These are phyloP conservation scores for Saccostrea echinata DNA, from an alignment of 1,140 invertebrate genomes.

Conservation along the genomic window DNA sequence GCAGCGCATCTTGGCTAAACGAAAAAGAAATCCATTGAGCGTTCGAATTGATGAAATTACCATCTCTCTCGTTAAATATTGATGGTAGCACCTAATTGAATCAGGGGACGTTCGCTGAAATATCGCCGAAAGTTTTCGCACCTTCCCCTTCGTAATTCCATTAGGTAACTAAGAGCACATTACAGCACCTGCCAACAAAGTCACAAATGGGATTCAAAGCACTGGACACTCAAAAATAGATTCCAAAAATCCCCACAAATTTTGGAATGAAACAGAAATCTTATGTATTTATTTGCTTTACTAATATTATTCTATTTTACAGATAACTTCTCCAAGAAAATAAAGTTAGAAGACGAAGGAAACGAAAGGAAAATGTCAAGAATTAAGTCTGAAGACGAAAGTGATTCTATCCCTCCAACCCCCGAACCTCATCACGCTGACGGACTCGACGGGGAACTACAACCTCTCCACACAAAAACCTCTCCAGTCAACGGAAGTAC, in stretches of 20 bases:
- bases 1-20: constrained; percentile 55
- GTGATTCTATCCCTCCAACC: constrained; percentile 58
- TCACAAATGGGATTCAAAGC: constrained; percentile 40
- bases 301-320: constrained; percentile 26
- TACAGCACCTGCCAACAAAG: constrained; percentile 51
- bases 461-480: constrained; percentile 59
- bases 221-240: background rate
- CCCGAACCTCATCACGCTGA: constrained; percentile 57
- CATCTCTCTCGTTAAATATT: constrained; percentile 69
- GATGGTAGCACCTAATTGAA: constrained; percentile 69
- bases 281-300: background rate
- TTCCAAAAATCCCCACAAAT: background rate
- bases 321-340: constrained; percentile 61
- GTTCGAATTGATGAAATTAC: constrained; percentile 68
- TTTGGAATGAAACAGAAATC: background rate
- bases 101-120: constrained; percentile 65
- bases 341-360: constrained; percentile 59
- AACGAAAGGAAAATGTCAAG: constrained; percentile 47
- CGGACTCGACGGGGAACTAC: constrained; percentile 58
- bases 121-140: constrained; percentile 67
- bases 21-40: constrained; percentile 65
- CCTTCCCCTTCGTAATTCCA: constrained; percentile 66
- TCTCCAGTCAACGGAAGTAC: constrained; percentile 46
- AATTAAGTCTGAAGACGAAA: constrained; percentile 62
- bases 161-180: constrained; percentile 59